Base-by-base conservation (phyloP, 1,140 invertebrate species). In the Philopotamus ludificatus region DNA sequence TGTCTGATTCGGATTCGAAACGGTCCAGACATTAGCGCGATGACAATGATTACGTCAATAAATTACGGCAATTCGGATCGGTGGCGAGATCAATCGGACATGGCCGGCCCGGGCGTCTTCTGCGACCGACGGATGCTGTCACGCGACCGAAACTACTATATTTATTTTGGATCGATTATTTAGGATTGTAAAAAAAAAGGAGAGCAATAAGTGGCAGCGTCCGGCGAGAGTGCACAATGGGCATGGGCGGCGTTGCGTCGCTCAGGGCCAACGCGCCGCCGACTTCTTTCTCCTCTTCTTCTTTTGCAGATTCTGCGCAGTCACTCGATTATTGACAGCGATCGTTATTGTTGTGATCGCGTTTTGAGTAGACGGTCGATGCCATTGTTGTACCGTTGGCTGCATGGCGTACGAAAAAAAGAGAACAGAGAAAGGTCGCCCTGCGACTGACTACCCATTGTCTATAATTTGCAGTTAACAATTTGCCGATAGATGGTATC, bases 41-140 rank as follows among this genome's bases (percentile, higher is more conserved):
- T 47, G 44, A 47, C 18, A 47, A 7, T 47, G 44, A 47, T 47
- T 47, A 47, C 18, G 44, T 47, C 15, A n/a, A n/a, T 47, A 16
- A 47, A 47, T 47, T 47, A 47, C 44, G 18, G n/a, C n/a, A n/a
- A n/a, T n/a, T n/a, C n/a, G n/a, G 10, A 16, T 7, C 44, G 44
- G 18, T 47, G 8, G 7, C 44, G 44, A 47, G 15, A 47, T 8
- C 4, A 34, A 34, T 34, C 12, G 28, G 28, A 12, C n/a, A 8
- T 39, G 7, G 34, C 34, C 34, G 34, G n/a, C 34, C 34, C 8
- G 34, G 34, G 34, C 34, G 34, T 39, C 34, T 8, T n/a, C n/a
- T n/a, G n/a, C n/a, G n/a, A n/a, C n/a, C n/a, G n/a, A n/a, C n/a
- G n/a, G n/a, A n/a, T n/a, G n/a, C n/a, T n/a, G n/a, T n/a, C n/a